phyloP scores from a whole-genome alignment of 2,797 vertebrate species.

The Schizopygopsis pylzovi region DNA sequence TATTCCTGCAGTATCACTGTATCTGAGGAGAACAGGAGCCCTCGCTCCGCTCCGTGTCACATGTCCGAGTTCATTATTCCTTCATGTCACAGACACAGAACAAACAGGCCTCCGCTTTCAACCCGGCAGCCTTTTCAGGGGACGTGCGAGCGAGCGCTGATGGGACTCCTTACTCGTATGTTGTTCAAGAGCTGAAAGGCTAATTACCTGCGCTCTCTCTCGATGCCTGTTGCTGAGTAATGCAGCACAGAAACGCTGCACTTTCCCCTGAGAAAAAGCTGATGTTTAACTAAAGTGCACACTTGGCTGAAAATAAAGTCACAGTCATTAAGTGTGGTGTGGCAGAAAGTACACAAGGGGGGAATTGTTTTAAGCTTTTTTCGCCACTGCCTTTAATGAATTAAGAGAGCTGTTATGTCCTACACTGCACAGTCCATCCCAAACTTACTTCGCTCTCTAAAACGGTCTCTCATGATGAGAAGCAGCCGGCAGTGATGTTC shows the following conservation, averaged over 20 bases:
- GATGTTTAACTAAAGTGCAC: slow-evolving; percentile 34
- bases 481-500: neutral
- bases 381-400: rapidly evolving
- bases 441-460: neutral
- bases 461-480: neutral
- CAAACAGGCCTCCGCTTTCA: slow-evolving; percentile 60
- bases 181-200: slow-evolving; percentile 38
- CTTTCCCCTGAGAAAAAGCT: slow-evolving; percentile 17
- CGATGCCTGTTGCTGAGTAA: slow-evolving; percentile 41
- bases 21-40: slow-evolving; percentile 55
- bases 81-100: slow-evolving; percentile 56
- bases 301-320: neutral
- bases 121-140: slow-evolving; percentile 12
- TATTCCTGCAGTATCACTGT: slow-evolving; percentile 58
- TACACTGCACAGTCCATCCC: neutral
- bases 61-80: slow-evolving; percentile 66
- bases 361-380: neutral
- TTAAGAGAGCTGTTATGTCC: neutral
- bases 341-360: neutral
- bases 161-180: slow-evolving; percentile 1
- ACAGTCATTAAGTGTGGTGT: neutral
- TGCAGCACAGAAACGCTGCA: slow-evolving; percentile 17
- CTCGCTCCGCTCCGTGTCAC: slow-evolving; percentile 53
- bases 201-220: slow-evolving; percentile 31
- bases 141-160: neutral